Evolutionary conservation across 2,797 vertebrate genomes (phyloP), one percentile per base, ranked within the genome.

Genomic region (Parotocinclus haroldoi): DNA sequence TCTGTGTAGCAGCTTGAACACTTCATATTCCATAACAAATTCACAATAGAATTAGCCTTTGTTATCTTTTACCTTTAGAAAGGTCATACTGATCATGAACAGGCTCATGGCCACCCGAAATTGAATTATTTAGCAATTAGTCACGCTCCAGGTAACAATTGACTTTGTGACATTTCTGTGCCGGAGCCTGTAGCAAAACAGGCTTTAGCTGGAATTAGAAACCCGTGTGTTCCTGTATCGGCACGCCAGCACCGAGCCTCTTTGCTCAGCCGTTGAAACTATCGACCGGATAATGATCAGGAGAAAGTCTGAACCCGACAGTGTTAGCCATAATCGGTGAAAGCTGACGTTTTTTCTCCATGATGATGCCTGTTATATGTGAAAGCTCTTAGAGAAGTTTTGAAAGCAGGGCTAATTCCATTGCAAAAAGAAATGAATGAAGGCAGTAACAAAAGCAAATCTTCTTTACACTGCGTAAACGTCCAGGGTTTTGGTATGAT

Each of bases 101-200:
- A 45, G 19, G 40, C 66, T 65, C 58, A 53, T 12, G 19, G 51
- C 37, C 58, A 16, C n/a, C 56, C 27, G 10, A 59, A 71, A 52
- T 63, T 13, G 18, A 66, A 74, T 63, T 10, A 69, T 69, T 66
- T 66, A 19, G 72, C 66, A 63, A 64, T 75, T 66, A 68, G 69
- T 63, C 51, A 40, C 37, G 66, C 66, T 66, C 48, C 55, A 16
- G 67, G 13, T 59, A 51, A 59, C 11, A 49, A 59, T 50, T 63
- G 66, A 55, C 60, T 69, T 69, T 59, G 58, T 42, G 59, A 44
- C 52, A 51, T 76, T 76, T 66, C 39, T 13, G 7, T 49, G 13
- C 36, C 48, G 38, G 40, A 14, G 60, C 39, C 48, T 63, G 14
- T 58, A 57, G 58, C 57, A 39, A 13, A 50, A 74, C 61, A 11